A percentile compares a stretch with the other conserved stretches of the same genome.
Evolutionary conservation across 2,797 vertebrate species (phyloP).

Genomic region (Odontamblyopus rebecca): DNA sequence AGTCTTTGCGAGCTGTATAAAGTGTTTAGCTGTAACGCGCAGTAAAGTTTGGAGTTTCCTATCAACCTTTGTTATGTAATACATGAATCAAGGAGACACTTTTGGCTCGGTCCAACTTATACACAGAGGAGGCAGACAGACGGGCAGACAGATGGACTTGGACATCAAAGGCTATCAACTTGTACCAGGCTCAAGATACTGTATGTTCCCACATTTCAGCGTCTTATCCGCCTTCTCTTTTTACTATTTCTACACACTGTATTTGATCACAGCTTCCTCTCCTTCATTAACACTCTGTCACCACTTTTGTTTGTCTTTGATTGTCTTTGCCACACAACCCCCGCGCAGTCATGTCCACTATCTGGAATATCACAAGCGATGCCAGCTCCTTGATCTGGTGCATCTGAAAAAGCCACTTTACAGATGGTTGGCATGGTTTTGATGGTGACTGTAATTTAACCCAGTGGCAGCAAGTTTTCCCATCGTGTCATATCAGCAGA

Average conservation of each 20-base stretch:
- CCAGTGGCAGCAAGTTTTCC: constrained; percentile 29
- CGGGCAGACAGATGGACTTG: constrained; percentile 32
- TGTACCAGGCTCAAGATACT: constrained; percentile 28
- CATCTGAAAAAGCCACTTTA: constrained; percentile 39
- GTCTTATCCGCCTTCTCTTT: neutral
- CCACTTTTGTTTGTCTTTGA: constrained; percentile 26
- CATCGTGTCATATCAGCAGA: constrained; percentile 35
- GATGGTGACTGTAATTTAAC: constrained; percentile 55
- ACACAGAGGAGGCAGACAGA: constrained; percentile 47
- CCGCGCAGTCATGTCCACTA: constrained; percentile 22
- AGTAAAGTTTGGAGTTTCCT: constrained; percentile 48
- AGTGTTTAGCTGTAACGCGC: constrained; percentile 51
- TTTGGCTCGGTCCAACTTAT: constrained; percentile 50
- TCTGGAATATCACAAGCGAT: constrained; percentile 53
- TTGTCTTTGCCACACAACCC: constrained; percentile 29
- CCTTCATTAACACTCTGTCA: constrained; percentile 3
- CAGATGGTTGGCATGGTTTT: constrained; percentile 35
- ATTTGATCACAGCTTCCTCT: neutral
- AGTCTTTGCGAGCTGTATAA: constrained; percentile 31
- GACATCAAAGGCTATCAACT: constrained; percentile 57
- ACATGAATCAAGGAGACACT: constrained; percentile 57
- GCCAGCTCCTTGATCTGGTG: constrained; percentile 43
- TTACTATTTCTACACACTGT: constrained; percentile 6
- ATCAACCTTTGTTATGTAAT: constrained; percentile 64
- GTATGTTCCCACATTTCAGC: neutral